Evolutionary conservation across 1,140 invertebrate species (phyloP), one percentile per base, ranked within the genome.

Genomic region (Daktulosphaira vitifoliae): DNA sequence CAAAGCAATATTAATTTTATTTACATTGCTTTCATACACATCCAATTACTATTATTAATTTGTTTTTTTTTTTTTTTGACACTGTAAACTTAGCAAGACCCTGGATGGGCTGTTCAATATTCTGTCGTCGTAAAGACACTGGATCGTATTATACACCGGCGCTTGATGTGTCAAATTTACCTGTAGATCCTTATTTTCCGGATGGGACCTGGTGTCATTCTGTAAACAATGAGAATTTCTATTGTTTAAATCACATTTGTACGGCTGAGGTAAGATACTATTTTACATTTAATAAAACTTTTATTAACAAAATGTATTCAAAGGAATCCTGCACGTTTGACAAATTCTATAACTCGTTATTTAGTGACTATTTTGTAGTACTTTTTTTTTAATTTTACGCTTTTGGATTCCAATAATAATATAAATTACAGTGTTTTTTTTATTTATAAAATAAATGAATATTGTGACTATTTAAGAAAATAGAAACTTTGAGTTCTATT

Each of bases 141-240:
- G 80, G 80, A 1, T 80, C 80, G 2, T 89, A 81, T 75, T 89
- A 88, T 71, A 83, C 86, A 1, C 86, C 87, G 2, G 76, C 84
- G 3, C 75, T 86, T 3, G 86, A 88, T 74, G 76, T 88, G 37
- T 46, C 62, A 11, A 48, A 68, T 46, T 22, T 65, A 16, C 26
- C 50, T 1, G 73, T 86, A 6, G 82, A 86, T 68, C 81, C 86
- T 0, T 88, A 88, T 73, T 86, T 88, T 71, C 87, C 87, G 0
- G 87, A 89, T 74, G 87, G 87, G 1, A 89, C 86, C 3, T 87
- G 84, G 85, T 89, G 87, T 70, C 84, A 89, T 71, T 76, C 77
- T 68, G 82, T 87, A 65, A 76, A 77, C 39, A 72, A 73, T n/a
- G 59, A 70, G 15, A 76, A 87, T 71, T 88, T 84, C 72, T 89